Conservation (phyloP, 2,113 vertebrate genomes). For the Odontesthes bonariensis region DNA sequence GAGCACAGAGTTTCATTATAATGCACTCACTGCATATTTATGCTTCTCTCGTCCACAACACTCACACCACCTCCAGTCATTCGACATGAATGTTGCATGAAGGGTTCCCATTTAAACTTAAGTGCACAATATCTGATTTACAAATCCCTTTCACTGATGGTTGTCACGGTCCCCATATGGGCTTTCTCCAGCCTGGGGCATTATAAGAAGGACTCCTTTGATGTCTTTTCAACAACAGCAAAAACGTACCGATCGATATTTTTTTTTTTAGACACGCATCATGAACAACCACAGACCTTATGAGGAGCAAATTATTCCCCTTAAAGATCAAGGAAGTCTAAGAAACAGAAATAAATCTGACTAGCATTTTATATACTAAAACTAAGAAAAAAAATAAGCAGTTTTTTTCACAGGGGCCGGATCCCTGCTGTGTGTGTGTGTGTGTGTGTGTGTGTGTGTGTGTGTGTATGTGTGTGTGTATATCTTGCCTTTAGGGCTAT, state of each 20-base stretch:
- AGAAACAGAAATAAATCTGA: background rate
- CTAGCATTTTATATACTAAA: background rate
- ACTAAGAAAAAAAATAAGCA: background rate
- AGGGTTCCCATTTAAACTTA: constrained; percentile 15
- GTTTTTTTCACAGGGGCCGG: background rate
- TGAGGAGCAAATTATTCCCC: background rate
- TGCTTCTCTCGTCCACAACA: constrained; percentile 3
- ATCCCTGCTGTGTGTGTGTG: background rate
- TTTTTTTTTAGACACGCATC: background rate
- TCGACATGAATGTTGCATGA: constrained; percentile 12
- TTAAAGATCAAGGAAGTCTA: background rate
- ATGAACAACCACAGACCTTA: background rate
- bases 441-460: background rate
- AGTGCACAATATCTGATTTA: constrained; percentile 14
- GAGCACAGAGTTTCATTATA: constrained; percentile 5
- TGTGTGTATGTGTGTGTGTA: no score
- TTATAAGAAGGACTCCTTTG: constrained; percentile 5
- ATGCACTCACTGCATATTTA: no score
- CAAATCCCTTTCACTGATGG: constrained; percentile 12
- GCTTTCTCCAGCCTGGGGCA: constrained; percentile 25
- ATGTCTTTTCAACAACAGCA: constrained; percentile 1
- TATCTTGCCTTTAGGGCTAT: constrained; percentile 12
- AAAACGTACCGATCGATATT: constrained; percentile 3
- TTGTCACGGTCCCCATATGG: constrained; percentile 32
- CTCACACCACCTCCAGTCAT: constrained; percentile 10